These are phyloP conservation scores for Gnatocerus cornutus DNA, from an alignment of 2,888 invertebrate genomes.

Conservation along the genomic window DNA sequence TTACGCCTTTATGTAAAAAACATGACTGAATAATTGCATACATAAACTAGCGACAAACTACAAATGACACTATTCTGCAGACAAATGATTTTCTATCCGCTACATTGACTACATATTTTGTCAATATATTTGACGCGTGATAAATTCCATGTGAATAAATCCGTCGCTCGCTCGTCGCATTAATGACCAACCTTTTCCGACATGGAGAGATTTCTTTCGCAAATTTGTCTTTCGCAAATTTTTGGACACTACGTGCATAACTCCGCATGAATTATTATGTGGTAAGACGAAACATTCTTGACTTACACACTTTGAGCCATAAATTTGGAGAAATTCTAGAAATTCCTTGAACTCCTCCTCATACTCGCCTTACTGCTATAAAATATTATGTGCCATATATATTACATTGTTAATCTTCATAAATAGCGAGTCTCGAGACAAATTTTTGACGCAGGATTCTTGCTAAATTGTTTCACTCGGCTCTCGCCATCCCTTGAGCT, in stretches of 20 bases:
- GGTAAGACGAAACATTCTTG: conserved; percentile 56
- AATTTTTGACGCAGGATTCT: conserved; percentile 55
- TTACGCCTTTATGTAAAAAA: conserved; percentile 37
- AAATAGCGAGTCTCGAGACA: conserved; percentile 55
- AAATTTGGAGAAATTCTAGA: conserved; percentile 61
- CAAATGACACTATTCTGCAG: conserved; percentile 46
- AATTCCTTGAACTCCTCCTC: conserved; percentile 59
- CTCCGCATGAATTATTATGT: conserved; percentile 47
- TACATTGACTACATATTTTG: conserved; percentile 46
- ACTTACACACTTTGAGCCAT: conserved; percentile 58
- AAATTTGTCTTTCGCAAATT: conserved; percentile 29
- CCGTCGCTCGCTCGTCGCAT: conserved; percentile 6
- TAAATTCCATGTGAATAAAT: conserved; percentile 44
- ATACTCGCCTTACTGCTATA: conserved; percentile 56
- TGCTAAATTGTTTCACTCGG: conserved; percentile 37
- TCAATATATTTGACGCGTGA: conserved; percentile 41
- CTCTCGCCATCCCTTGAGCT: conserved; percentile 12
- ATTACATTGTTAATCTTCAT: conserved; percentile 59
- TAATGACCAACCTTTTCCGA: not conserved
- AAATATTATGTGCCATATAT: conserved; percentile 58
- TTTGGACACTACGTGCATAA: conserved; percentile 14
- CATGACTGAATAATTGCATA: conserved; percentile 45
- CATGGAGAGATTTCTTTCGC: not conserved
- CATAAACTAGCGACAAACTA: conserved; percentile 48
- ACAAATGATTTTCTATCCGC: conserved; percentile 48